Percentiles rank a stretch among this genome's conserved stretches.
Conservation (phyloP, 2,888 invertebrate species). For the Chloromyia formosa region DNA sequence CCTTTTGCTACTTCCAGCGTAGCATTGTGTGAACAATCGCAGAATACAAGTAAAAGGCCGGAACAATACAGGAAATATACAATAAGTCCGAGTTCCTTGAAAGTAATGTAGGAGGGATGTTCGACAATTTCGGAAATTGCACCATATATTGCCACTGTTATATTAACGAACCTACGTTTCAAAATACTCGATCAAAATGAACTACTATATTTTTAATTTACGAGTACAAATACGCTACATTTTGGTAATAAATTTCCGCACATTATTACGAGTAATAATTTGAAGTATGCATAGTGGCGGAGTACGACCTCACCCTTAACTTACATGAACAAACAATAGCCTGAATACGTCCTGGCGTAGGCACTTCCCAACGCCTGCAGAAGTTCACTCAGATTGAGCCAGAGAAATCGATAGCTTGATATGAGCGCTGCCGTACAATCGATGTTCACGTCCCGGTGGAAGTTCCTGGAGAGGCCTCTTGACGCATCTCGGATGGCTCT, state of each 20-base stretch:
- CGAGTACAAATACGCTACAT: no score
- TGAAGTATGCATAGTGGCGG: no score
- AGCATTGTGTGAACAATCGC: slow-evolving; percentile 73
- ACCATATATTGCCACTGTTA: slow-evolving; percentile 73
- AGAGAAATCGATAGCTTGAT: slow-evolving; percentile 70
- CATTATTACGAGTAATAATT: no score
- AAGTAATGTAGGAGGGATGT: slow-evolving; percentile 71
- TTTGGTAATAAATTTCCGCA: no score
- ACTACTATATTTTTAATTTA: slow-evolving; percentile 48
- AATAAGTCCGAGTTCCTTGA: slow-evolving; percentile 73
- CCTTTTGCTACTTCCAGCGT: slow-evolving; percentile 71
- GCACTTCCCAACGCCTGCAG: slow-evolving; percentile 73
- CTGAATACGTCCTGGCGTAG: slow-evolving; percentile 74
- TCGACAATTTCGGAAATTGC: slow-evolving; percentile 73
- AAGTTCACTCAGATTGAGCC: slow-evolving; percentile 73
- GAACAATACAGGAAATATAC: slow-evolving; percentile 72
- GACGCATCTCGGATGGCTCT: slow-evolving; percentile 73
- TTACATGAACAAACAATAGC: slow-evolving; percentile 73
- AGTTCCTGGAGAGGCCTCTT: slow-evolving; percentile 67
- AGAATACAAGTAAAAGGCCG: slow-evolving; percentile 70
- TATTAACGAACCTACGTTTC: slow-evolving; percentile 68
- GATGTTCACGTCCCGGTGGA: slow-evolving; percentile 68
- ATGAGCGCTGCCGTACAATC: slow-evolving; percentile 69
- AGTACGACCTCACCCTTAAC: background rate
- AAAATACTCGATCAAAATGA: background rate